Evolutionary conservation across 2,888 invertebrate genomes (phyloP).

Genomic region (Lasioglossum marginatum): DNA sequence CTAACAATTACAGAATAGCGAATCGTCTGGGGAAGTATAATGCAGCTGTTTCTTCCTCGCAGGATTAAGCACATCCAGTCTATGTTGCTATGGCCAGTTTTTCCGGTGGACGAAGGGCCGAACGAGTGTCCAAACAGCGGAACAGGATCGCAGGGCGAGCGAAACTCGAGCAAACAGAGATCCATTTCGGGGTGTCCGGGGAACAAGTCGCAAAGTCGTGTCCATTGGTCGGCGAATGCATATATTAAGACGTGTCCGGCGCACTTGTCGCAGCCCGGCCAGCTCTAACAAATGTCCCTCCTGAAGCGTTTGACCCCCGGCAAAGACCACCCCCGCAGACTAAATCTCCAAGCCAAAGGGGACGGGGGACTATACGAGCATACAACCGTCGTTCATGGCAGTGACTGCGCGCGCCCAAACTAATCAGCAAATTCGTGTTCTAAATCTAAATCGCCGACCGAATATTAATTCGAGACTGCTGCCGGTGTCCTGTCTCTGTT

Average conservation of each 20-base stretch:
- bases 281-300: conserved; percentile 78
- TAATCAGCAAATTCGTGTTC: conserved; percentile 84
- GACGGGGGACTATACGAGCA: background rate
- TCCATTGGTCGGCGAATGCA: conserved; percentile 71
- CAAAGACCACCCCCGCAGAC: conserved; percentile 72
- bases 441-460: conserved; percentile 83
- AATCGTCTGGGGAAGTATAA: background rate
- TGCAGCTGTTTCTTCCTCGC: background rate
- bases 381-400: background rate
- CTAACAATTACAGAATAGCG: background rate
- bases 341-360: conserved; percentile 71
- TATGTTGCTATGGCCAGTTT: background rate
- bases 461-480: conserved; percentile 81
- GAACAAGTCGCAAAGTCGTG: conserved; percentile 63
- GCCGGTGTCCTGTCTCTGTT: conserved; percentile 24
- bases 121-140: background rate
- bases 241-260: conserved; percentile 81
- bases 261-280: conserved; percentile 78
- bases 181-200: conserved; percentile 2
- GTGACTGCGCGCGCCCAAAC: conserved; percentile 78
- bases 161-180: conserved; percentile 3
- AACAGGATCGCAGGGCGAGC: background rate
- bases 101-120: background rate
- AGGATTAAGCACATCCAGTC: background rate
- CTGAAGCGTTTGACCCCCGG: conserved; percentile 72